Conservation (phyloP, 2,888 invertebrate genomes). For the Agonopterix heracliana region DNA sequence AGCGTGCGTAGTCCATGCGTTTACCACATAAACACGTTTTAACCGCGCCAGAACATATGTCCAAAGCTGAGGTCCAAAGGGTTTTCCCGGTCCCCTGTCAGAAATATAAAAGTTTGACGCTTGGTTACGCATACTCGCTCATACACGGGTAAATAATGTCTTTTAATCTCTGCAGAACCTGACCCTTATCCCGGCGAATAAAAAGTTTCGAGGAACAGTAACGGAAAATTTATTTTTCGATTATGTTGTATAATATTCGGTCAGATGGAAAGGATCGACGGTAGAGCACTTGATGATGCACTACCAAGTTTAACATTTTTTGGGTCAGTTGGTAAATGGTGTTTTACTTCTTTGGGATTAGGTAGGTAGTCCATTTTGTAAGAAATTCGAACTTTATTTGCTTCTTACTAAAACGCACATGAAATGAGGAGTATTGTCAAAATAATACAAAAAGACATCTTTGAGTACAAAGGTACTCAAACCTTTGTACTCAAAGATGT, state of each 20-base stretch:
- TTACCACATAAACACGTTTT: slow-evolving; percentile 31
- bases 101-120: slow-evolving; percentile 63
- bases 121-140: slow-evolving; percentile 39
- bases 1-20: slow-evolving; percentile 7
- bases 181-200: slow-evolving; percentile 54
- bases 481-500: too few relatives aligned
- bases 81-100: slow-evolving; percentile 54
- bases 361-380: too few relatives aligned
- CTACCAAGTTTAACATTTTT: slow-evolving; percentile 15
- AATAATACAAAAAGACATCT: too few relatives aligned
- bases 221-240: slow-evolving; percentile 58
- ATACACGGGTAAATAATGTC: slow-evolving; percentile 58
- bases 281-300: slow-evolving; percentile 24
- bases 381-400: too few relatives aligned
- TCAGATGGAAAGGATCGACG: slow-evolving; percentile 27
- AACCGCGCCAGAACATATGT: slow-evolving; percentile 38
- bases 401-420: too few relatives aligned
- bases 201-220: slow-evolving; percentile 51
- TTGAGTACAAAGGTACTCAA: too few relatives aligned
- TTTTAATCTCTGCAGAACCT: slow-evolving; percentile 61
- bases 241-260: slow-evolving; percentile 47
- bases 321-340: too few relatives aligned
- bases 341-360: too few relatives aligned
- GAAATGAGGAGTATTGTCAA: too few relatives aligned
- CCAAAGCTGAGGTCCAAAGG: slow-evolving; percentile 40